Evolutionary conservation across 1,140 invertebrate genomes (phyloP), one percentile per base, ranked within the genome.

Genomic region (Proctacanthus coquilletti): DNA sequence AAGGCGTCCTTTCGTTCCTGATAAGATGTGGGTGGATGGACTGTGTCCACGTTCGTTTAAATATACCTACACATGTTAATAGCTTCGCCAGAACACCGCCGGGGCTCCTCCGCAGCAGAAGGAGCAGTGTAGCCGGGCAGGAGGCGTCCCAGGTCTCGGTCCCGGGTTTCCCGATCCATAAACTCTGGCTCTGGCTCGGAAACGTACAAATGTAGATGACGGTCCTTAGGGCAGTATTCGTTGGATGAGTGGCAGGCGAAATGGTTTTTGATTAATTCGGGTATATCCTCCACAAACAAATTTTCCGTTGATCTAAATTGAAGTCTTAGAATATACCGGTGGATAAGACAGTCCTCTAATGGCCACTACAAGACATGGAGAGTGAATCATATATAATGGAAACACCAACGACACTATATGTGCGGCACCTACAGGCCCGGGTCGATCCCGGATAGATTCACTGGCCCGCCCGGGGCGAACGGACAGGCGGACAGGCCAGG

Each of bases 61-160:
- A 27, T 27, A 27, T 27, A 27, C 23, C 23, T 27, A 27, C 23
- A 27, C 23, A 27, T 27, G 23, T 27, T 27, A 27, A 27, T 27
- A 27, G 23, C 13, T 27, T 27, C 23, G 13, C 23, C 8, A 27
- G 13, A 27, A 13, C 23, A 27, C 23, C 13, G 23, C 8, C 8
- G 13, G 23, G 23, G 8, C 8, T 27, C 23, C 23, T 27, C 13
- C 13, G 8, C 23, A 9, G 8, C 13, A 27, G 8, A 27, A 27
- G n/a, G n/a, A n/a, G n/a, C n/a, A n/a, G n/a, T n/a, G n/a, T n/a
- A n/a, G n/a, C n/a, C n/a, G n/a, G n/a, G n/a, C n/a, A n/a, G n/a
- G n/a, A n/a, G n/a, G n/a, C n/a, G n/a, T n/a, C n/a, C n/a, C n/a
- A n/a, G n/a, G n/a, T n/a, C n/a, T n/a, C n/a, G n/a, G n/a, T n/a